Conservation (phyloP, 2,113 vertebrate species). For the Petrocephalus microphthalmus region DNA sequence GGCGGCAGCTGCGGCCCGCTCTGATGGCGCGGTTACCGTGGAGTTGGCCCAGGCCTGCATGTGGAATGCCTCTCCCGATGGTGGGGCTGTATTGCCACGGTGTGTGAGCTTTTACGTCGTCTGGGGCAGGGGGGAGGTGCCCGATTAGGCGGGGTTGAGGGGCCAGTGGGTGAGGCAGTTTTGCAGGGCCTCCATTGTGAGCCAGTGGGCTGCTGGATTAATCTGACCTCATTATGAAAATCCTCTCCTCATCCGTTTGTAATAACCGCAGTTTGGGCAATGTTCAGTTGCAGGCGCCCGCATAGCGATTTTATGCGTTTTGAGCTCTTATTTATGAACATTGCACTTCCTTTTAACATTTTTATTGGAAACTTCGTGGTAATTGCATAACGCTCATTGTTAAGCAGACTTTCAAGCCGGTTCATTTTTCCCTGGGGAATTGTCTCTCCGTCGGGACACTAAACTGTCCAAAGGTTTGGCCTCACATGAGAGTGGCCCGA, state of each 20-base stretch:
- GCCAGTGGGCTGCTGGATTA: background rate
- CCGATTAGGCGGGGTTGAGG: background rate
- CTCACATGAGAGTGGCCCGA: background rate
- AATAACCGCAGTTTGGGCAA: background rate
- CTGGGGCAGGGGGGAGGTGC: background rate
- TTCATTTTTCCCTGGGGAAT: background rate
- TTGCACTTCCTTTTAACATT: background rate
- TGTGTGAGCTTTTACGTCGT: background rate
- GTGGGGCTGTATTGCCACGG: background rate
- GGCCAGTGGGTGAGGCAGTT: background rate
- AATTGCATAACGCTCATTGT: background rate
- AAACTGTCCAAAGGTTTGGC: background rate
- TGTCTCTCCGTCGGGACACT: background rate
- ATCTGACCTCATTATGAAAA: conserved; percentile 4
- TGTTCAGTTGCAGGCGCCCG: background rate
- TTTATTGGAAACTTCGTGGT: background rate
- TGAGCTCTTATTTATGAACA: background rate
- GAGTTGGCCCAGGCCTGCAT: background rate
- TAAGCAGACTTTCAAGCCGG: background rate
- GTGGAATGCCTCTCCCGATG: background rate
- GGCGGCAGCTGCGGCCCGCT: background rate
- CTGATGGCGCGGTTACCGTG: conserved; percentile 19
- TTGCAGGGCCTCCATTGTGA: background rate
- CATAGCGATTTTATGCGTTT: background rate
- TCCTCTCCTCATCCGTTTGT: background rate